phyloP scores from a whole-genome alignment of 2,888 invertebrate genomes.

The Sarcophaga subvicina region DNA sequence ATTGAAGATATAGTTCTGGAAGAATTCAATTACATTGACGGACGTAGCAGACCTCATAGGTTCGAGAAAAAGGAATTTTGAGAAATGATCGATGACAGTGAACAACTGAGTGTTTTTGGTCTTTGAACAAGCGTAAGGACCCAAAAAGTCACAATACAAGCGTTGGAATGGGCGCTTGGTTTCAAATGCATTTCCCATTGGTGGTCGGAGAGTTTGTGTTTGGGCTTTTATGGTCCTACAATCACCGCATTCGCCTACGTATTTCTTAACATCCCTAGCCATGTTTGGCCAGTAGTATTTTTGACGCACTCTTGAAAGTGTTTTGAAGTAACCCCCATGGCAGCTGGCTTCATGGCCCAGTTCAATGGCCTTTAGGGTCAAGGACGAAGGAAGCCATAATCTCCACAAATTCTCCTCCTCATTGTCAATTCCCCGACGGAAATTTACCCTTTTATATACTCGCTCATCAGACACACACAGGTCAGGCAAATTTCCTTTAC shows the following conservation, averaged over 20 bases:
- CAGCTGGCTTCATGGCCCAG: constrained; percentile 2
- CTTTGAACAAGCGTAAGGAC: constrained; percentile 1
- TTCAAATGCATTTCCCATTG: not conserved
- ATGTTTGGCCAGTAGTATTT: not conserved
- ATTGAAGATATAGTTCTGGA: constrained; percentile 30
- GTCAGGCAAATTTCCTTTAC: no score
- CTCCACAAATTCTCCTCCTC: constrained; percentile 11
- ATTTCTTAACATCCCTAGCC: not conserved
- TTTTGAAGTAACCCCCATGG: constrained; percentile 24
- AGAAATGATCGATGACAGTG: not conserved
- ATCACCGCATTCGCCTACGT: not conserved
- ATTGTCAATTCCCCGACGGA: constrained; percentile 11
- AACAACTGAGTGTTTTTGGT: constrained; percentile 6
- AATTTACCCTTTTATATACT: not conserved
- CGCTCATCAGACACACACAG: not conserved
- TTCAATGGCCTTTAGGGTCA: not conserved
- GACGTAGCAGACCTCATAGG: constrained; percentile 15
- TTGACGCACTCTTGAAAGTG: not conserved
- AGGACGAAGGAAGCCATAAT: not conserved
- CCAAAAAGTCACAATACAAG: constrained; percentile 24
- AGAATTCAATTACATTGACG: constrained; percentile 31
- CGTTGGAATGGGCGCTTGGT: constrained; percentile 5
- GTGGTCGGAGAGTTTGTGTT: not conserved
- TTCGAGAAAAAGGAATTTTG: not conserved
- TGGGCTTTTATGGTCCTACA: not conserved